phyloP scores from a whole-genome alignment of 2,113 vertebrate species.

The Ancistrus triradiatus region DNA sequence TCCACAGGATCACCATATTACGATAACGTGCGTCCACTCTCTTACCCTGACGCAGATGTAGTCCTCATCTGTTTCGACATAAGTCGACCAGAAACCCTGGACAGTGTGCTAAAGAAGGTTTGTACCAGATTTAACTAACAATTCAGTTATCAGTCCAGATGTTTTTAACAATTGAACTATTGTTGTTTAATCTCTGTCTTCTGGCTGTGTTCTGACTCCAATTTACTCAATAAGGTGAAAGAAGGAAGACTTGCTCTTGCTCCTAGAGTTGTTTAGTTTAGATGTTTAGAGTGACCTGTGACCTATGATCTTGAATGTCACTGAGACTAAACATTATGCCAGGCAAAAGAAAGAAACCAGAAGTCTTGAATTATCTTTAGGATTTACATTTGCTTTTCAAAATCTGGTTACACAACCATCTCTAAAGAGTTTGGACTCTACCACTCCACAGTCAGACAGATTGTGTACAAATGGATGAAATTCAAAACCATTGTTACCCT shows the following conservation, averaged over 20 bases:
- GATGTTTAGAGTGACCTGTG: conserved; percentile 2
- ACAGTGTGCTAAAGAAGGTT: conserved; percentile 86
- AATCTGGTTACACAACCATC: too few species aligned
- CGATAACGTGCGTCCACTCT: conserved; percentile 86
- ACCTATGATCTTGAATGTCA: conserved; percentile 37
- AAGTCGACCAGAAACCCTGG: conserved; percentile 85
- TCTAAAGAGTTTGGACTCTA: too few species aligned
- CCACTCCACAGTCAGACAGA: too few species aligned
- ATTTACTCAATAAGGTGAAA: conserved; percentile 1
- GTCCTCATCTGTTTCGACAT: conserved; percentile 91
- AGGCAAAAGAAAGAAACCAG: background rate
- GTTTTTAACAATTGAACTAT: too few species aligned
- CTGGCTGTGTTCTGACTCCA: background rate
- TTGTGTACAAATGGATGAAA: too few species aligned
- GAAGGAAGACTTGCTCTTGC: conserved; percentile 1
- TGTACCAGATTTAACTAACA: background rate
- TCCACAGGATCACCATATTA: conserved; percentile 83
- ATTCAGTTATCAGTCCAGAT: too few species aligned
- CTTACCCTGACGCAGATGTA: conserved; percentile 83
- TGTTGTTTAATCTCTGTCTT: too few species aligned
- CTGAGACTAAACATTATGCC: background rate
- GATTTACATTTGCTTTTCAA: too few species aligned
- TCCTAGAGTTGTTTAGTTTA: conserved; percentile 19
- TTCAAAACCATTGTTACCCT: too few species aligned
- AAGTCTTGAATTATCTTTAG: too few species aligned